A percentile compares a stretch with the other conserved stretches of the same genome.
phyloP scores from a whole-genome alignment of 2,888 invertebrate genomes.

The Lydus trimaculatus region DNA sequence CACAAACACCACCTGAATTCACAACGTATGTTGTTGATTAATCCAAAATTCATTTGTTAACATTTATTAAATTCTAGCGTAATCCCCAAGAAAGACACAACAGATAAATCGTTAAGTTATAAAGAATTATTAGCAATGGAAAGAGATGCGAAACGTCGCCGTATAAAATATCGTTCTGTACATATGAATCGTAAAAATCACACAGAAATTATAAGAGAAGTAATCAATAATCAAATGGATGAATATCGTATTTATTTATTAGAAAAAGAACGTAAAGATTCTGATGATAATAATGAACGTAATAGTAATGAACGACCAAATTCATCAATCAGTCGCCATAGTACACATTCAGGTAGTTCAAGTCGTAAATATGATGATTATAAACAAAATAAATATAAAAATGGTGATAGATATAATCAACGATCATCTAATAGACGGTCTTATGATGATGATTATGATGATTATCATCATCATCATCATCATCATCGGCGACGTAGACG shows the following conservation, averaged over 20 bases:
- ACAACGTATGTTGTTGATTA: slow-evolving; percentile 51
- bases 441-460: background rate
- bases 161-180: slow-evolving; percentile 65
- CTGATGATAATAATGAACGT: slow-evolving; percentile 2
- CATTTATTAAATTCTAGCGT: slow-evolving; percentile 30
- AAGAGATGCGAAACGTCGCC: slow-evolving; percentile 68
- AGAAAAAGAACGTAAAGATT: slow-evolving; percentile 14
- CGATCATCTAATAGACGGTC: background rate
- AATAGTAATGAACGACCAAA: slow-evolving; percentile 29
- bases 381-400: background rate
- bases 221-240: slow-evolving; percentile 66
- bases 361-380: background rate
- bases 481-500: slow-evolving; percentile 4
- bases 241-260: slow-evolving; percentile 51
- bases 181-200: slow-evolving; percentile 66
- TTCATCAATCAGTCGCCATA: slow-evolving; percentile 34
- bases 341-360: slow-evolving; percentile 30
- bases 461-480: slow-evolving; percentile 8
- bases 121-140: slow-evolving; percentile 64
- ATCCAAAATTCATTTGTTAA: slow-evolving; percentile 7
- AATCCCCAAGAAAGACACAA: slow-evolving; percentile 35
- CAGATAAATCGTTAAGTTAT: slow-evolving; percentile 55
- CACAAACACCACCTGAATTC: slow-evolving; percentile 53
- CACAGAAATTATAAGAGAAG: slow-evolving; percentile 66
- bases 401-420: background rate